These are phyloP conservation scores for Micropoecilia bifurca DNA, from an alignment of 2,797 vertebrate genomes.

Conservation along the genomic window DNA sequence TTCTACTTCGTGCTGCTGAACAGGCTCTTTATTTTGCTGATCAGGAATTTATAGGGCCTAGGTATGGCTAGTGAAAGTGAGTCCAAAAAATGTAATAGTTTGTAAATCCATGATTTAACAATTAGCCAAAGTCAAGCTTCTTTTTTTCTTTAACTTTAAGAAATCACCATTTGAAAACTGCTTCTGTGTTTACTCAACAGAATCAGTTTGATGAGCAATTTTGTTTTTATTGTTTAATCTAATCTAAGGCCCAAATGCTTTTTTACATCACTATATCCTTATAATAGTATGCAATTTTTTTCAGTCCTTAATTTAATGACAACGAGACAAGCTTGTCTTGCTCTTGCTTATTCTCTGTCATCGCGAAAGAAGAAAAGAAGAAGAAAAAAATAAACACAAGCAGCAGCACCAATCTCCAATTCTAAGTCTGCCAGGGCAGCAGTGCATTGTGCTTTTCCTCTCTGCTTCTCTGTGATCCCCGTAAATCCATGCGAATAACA, in stretches of 20 bases:
- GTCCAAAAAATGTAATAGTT: neutral
- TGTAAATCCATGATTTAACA: too few relatives aligned
- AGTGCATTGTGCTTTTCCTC: slow-evolving; percentile 34
- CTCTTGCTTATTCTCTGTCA: neutral
- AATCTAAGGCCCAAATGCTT: neutral
- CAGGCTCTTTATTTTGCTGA: neutral
- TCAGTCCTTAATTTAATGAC: neutral
- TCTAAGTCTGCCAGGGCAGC: slow-evolving; percentile 25
- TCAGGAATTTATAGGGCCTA: neutral
- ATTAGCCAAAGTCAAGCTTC: neutral
- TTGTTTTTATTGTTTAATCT: too few relatives aligned
- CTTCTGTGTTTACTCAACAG: neutral
- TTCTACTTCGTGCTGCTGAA: neutral
- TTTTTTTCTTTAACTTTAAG: neutral
- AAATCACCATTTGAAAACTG: neutral
- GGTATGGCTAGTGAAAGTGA: neutral
- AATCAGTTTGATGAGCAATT: neutral
- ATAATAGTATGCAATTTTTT: neutral
- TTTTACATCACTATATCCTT: neutral
- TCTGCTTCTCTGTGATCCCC: slow-evolving; percentile 50
- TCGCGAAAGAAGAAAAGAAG: neutral
- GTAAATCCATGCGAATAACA: slow-evolving; percentile 38
- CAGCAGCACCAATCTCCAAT: slow-evolving; percentile 9
- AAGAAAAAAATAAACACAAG: neutral
- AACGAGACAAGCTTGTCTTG: neutral